Percentiles rank a stretch among this genome's conserved stretches.
Conservation (phyloP, 1,140 invertebrate genomes). For the Spodoptera frugiperda region DNA sequence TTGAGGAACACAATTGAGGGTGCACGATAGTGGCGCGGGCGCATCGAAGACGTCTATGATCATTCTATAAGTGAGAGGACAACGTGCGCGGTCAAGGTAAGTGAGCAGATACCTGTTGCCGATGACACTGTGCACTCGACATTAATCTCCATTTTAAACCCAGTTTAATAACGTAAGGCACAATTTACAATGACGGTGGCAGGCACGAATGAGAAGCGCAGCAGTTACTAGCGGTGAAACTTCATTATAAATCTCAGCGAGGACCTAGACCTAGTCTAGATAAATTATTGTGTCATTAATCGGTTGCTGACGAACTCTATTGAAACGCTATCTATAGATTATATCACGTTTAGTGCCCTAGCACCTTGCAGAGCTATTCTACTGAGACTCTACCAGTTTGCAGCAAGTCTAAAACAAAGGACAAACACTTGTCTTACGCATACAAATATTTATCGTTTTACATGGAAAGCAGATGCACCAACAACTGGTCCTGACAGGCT, state of each 20-base stretch:
- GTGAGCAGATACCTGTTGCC: conserved; percentile 66
- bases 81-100: conserved; percentile 74
- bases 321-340: conserved; percentile 17
- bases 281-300: conserved; percentile 36
- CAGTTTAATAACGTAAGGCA: conserved; percentile 52
- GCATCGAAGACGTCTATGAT: conserved; percentile 64
- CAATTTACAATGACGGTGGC: conserved; percentile 48
- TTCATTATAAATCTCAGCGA: conserved; percentile 53
- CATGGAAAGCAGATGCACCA: conserved; percentile 41
- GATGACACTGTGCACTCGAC: conserved; percentile 67
- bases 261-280: conserved; percentile 49
- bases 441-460: conserved; percentile 39
- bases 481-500: conserved; percentile 42
- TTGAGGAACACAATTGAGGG: conserved; percentile 45
- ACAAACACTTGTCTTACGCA: conserved; percentile 30
- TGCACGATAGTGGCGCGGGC: conserved; percentile 36
- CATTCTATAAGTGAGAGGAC: conserved; percentile 72
- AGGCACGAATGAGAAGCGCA: conserved; percentile 48
- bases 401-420: conserved; percentile 1
- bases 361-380: background rate
- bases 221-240: conserved; percentile 46
- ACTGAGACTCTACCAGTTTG: background rate
- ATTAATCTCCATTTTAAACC: conserved; percentile 64
- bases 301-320: conserved; percentile 28
- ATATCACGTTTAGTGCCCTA: background rate